Evolutionary conservation across 2,888 invertebrate genomes (phyloP).

Genomic region (Hofmannophila pseudospretella): DNA sequence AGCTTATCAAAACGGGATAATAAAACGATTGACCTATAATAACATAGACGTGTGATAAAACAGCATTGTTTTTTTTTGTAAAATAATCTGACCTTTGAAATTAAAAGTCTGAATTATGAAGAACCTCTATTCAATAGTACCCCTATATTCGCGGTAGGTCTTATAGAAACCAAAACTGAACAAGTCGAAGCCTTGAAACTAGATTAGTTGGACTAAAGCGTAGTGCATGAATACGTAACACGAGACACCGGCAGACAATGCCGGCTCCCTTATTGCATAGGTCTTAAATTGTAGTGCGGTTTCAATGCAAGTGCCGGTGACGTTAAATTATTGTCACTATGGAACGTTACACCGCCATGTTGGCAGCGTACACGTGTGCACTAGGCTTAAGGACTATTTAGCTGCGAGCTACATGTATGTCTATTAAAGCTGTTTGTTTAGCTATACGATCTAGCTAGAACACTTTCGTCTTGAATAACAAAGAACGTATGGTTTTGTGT

Average conservation of each 20-base stretch:
- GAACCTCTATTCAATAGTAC: no score
- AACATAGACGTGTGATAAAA: no score
- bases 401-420: conserved; percentile 23
- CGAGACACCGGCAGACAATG: conserved; percentile 64
- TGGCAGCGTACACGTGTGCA: conserved; percentile 52
- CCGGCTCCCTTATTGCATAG: conserved; percentile 71
- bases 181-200: conserved; percentile 25
- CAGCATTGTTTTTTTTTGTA: no score
- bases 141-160: conserved; percentile 5
- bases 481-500: no score
- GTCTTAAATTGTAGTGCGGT: conserved; percentile 74
- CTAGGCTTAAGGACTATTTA: conserved; percentile 48
- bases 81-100: no score
- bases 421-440: conserved; percentile 34
- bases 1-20: no score
- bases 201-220: conserved; percentile 51
- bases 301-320: conserved; percentile 73
- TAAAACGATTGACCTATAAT: no score
- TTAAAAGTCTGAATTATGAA: no score
- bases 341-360: conserved; percentile 60
- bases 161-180: conserved; percentile 5
- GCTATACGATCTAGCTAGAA: conserved; percentile 14
- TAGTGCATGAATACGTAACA: conserved; percentile 60
- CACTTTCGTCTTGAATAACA: no score
- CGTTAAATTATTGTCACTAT: conserved; percentile 73